Evolutionary conservation across 2,113 vertebrate species (phyloP).

Genomic region (Ceyx melanurus): DNA sequence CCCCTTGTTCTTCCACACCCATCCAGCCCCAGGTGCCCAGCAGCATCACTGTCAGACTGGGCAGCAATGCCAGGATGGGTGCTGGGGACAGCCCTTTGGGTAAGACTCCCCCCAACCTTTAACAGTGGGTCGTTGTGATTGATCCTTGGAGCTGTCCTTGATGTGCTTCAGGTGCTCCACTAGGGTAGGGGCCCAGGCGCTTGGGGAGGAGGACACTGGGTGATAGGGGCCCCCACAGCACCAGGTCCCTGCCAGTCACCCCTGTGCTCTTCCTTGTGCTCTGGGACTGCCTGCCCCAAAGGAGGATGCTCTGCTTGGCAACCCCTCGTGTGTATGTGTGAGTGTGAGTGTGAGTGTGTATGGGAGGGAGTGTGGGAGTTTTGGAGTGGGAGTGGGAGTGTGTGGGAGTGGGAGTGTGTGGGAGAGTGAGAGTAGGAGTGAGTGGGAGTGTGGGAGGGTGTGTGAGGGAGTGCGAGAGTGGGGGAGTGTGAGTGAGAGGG

Average conservation of each 20-base stretch:
- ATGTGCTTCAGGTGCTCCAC: neutral
- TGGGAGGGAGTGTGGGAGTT: too few species aligned
- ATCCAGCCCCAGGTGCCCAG: rapidly evolving
- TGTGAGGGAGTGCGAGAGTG: too few species aligned
- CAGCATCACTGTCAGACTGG: neutral
- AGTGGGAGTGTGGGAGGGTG: too few species aligned
- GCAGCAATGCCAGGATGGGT: rapidly evolving
- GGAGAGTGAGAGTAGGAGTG: too few species aligned
- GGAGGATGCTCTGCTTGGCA: neutral
- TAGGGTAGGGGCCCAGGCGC: rapidly evolving
- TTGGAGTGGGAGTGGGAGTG: too few species aligned
- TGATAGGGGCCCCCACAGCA: neutral
- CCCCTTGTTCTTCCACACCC: neutral
- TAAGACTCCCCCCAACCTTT: rapidly evolving
- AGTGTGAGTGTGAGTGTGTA: too few species aligned
- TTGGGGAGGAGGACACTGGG: neutral
- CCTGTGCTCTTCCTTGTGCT: neutral
- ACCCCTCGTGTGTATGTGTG: too few species aligned
- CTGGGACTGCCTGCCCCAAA: rapidly evolving
- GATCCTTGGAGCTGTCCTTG: too few species aligned
- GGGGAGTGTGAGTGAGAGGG: too few species aligned
- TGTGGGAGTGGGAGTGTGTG: too few species aligned
- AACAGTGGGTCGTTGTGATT: rapidly evolving
- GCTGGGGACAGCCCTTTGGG: neutral
- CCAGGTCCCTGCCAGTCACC: neutral